Evolutionary conservation across 1,140 invertebrate genomes (phyloP).

Genomic region (Paraescarpia echinospica): DNA sequence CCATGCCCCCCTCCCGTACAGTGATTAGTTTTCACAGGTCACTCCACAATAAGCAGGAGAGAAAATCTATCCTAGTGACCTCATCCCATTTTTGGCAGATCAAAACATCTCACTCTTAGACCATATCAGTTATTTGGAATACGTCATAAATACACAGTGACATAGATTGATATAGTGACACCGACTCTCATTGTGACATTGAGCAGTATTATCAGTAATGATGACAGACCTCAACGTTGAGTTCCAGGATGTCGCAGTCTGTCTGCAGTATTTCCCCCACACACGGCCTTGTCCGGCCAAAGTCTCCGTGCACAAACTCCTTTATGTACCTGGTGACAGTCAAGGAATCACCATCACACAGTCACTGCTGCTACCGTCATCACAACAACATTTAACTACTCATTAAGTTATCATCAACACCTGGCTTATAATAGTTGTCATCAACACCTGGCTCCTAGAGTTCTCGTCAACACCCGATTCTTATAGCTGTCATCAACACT

Average conservation of each 20-base stretch:
- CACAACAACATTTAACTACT: not conserved
- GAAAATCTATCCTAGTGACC: too few species aligned
- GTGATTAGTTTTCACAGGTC: too few species aligned
- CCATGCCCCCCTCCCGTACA: too few species aligned
- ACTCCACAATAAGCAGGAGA: too few species aligned
- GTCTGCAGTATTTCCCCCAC: conserved; percentile 64
- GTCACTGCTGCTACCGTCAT: not conserved
- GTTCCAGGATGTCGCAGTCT: conserved; percentile 68
- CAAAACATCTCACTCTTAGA: too few species aligned
- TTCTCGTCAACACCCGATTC: not conserved
- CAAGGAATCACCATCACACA: not conserved
- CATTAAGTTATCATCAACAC: not conserved
- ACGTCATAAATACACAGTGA: too few species aligned
- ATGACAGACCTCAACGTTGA: conserved; percentile 70
- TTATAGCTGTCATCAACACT: not conserved
- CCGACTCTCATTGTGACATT: too few species aligned
- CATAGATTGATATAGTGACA: too few species aligned
- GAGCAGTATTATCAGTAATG: conserved; percentile 41
- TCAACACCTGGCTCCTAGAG: not conserved
- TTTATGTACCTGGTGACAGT: conserved; percentile 74
- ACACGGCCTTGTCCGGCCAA: conserved; percentile 80
- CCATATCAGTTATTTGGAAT: too few species aligned
- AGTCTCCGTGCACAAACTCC: conserved; percentile 95
- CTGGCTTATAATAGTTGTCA: not conserved
- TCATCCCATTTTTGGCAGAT: too few species aligned